Percentiles rank a stretch among this genome's conserved stretches.
phyloP scores from a whole-genome alignment of 2,113 vertebrate genomes.

The Toxostoma redivivum region DNA sequence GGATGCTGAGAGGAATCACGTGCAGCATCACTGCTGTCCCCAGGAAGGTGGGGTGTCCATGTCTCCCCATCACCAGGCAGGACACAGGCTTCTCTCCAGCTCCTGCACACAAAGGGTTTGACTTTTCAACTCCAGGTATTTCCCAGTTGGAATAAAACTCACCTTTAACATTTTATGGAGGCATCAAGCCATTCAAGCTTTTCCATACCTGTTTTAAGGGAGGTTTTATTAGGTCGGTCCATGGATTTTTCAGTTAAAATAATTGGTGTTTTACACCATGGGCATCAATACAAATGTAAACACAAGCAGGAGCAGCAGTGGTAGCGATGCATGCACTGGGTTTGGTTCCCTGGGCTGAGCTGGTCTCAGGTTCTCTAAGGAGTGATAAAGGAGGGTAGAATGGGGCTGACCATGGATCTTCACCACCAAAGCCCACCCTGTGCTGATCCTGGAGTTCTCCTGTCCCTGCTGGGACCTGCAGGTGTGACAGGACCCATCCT shows the following conservation, averaged over 20 bases:
- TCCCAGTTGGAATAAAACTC: background rate
- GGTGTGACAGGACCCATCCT: background rate
- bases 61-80: background rate
- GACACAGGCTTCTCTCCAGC: background rate
- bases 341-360: background rate
- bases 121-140: background rate
- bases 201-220: background rate
- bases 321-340: background rate
- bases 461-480: background rate
- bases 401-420: fast-evolving
- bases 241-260: conserved; percentile 50
- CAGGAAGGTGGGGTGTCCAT: fast-evolving
- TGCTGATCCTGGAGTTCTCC: too few relatives aligned
- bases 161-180: background rate
- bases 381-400: background rate
- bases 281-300: conserved; percentile 27
- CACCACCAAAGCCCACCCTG: background rate
- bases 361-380: background rate
- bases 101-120: background rate
- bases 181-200: background rate
- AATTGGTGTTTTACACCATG: background rate
- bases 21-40: background rate
- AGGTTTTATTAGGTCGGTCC: background rate
- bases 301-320: background rate
- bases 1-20: background rate